These are phyloP conservation scores for Pithys albifrons DNA, from an alignment of 2,113 vertebrate genomes.

Conservation along the genomic window DNA sequence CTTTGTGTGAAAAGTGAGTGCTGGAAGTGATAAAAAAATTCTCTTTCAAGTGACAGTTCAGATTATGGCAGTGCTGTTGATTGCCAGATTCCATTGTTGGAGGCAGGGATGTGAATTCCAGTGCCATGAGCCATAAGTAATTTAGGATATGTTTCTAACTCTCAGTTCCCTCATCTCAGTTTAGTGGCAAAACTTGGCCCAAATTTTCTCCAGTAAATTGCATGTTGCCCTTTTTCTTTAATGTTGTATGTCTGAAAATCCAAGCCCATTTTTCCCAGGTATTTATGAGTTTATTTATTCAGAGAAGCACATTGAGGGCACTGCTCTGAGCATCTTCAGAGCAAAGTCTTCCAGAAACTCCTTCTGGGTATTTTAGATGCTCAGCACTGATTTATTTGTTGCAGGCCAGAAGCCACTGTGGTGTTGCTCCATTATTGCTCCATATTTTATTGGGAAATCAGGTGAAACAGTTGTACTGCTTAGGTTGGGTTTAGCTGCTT, in stretches of 20 bases:
- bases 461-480: not conserved
- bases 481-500: not conserved
- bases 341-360: not conserved
- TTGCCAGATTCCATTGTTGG: not conserved
- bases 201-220: not conserved
- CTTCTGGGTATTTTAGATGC: not conserved
- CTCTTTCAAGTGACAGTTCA: not conserved
- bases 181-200: not conserved
- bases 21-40: not conserved
- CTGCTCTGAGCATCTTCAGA: not conserved
- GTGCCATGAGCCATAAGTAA: not conserved
- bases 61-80: not conserved
- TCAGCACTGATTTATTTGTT: not conserved
- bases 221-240: not conserved
- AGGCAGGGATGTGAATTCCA: not conserved
- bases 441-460: not conserved
- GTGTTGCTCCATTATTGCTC: not conserved
- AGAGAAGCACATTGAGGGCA: not conserved
- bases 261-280: not conserved
- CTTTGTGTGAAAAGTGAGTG: not conserved
- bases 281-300: not conserved
- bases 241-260: not conserved
- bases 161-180: not conserved
- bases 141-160: not conserved
- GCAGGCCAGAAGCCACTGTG: not conserved